Base-by-base conservation (phyloP, 2,888 invertebrate species). In the Xestia ashworthii region DNA sequence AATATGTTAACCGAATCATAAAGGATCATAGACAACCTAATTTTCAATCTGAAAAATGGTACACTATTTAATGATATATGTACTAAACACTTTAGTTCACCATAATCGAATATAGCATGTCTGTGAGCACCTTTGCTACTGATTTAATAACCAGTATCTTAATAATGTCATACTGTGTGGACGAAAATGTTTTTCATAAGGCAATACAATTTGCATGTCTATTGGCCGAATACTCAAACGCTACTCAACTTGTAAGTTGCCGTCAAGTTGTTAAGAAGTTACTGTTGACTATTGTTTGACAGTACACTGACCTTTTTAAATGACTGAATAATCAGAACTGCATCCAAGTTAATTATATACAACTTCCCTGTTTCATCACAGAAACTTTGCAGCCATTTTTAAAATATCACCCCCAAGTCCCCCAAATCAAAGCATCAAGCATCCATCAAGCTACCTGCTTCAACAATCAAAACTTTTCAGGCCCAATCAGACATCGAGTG, bases 401-500 rank as follows among this genome's bases (percentile, higher is more conserved):
- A 41, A 46, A 48, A 41, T 4, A 38, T 22, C 16, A 74, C 14
- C n/a, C 14, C 41, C 50, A 41, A 53, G 1, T 25, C n/a, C 3
- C 12, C 14, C 0, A 32, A 22, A 22, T 41, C 41, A n/a, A n/a
- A n/a, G n/a, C n/a, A n/a, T n/a, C n/a, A n/a, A n/a, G n/a, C n/a
- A n/a, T n/a, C n/a, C n/a, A n/a, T 16, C 55, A 5, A n/a, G n/a
- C n/a, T n/a, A 32, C 2, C 14, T 41, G 14, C 19, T 78, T 32
- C 38, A 83, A 48, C 25, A 38, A 76, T 6, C 38, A 74, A 71
- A 38, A 72, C n/a, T 25, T 94, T 94, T 91, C 97, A 99, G 98
- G 99, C 99, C 58, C 99, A 99, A 98, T 99, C 99, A 67, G 99
- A 99, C 96, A 99, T 99, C 91, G 99, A 99, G 96, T 99, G 99